Percentiles rank a stretch among this genome's conserved stretches.
phyloP scores from a whole-genome alignment of 64 coral and sea anemone genomes.

The Pocillopora damicornis region DNA sequence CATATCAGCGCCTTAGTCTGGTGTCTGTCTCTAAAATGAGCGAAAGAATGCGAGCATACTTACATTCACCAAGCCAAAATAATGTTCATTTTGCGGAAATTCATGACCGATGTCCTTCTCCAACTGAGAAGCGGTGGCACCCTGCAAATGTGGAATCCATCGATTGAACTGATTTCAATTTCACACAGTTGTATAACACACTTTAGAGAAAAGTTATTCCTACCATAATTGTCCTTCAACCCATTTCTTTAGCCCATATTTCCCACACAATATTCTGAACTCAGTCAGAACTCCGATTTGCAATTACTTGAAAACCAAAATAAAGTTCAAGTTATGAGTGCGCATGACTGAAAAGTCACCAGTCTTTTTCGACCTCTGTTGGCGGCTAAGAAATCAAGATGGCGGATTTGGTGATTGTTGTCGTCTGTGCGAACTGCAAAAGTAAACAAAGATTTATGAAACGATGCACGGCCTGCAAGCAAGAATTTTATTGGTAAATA shows the following conservation, averaged over 20 bases:
- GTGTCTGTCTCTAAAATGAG: neutral
- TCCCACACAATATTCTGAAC: neutral
- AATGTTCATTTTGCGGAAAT: slow-evolving; percentile 99
- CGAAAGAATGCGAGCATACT: slow-evolving; percentile 31
- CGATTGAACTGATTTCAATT: neutral
- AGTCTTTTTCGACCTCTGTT: neutral
- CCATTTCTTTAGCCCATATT: slow-evolving; percentile 9
- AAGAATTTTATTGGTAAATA: slow-evolving; percentile 82
- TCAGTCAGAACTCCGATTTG: neutral
- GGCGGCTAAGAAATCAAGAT: slow-evolving; percentile 31
- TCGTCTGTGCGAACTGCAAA: slow-evolving; percentile 60
- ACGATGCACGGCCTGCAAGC: slow-evolving; percentile 57
- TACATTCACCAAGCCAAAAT: slow-evolving; percentile 97
- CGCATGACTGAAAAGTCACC: slow-evolving; percentile 29
- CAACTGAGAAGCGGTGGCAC: slow-evolving; percentile 90
- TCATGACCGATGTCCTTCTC: slow-evolving; percentile 99
- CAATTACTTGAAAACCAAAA: slow-evolving; percentile 45
- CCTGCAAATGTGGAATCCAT: slow-evolving; percentile 49
- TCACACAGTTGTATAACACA: neutral
- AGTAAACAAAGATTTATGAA: slow-evolving; percentile 74
- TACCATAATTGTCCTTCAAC: slow-evolving; percentile 59
- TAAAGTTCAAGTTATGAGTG: slow-evolving; percentile 32
- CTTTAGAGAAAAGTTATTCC: neutral
- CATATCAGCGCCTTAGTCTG: neutral
- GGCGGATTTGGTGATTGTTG: slow-evolving; percentile 12